phyloP scores from a whole-genome alignment of 1,140 invertebrate species.

The Saccostrea glomerata region DNA sequence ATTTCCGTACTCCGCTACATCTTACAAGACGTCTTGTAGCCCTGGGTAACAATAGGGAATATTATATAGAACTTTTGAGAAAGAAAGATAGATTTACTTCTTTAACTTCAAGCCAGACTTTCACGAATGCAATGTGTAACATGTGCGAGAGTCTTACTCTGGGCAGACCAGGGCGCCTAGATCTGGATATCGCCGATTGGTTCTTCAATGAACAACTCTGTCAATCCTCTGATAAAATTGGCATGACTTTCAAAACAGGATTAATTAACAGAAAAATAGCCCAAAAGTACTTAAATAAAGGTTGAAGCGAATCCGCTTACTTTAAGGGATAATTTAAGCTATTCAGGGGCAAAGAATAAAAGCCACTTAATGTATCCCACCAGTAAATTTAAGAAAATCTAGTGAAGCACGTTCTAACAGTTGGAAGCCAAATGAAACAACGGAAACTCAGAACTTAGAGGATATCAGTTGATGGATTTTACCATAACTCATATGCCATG shows the following conservation, averaged over 20 bases:
- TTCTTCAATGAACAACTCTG: background rate
- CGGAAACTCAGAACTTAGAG: no score
- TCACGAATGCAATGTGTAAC: background rate
- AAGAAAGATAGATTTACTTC: conserved; percentile 29
- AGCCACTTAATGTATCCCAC: no score
- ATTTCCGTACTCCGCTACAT: background rate
- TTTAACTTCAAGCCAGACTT: conserved; percentile 5
- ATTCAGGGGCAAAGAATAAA: no score
- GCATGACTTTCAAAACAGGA: background rate
- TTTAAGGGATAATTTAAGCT: no score
- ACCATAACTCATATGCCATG: no score
- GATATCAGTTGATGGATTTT: no score
- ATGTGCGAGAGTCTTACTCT: conserved; percentile 28
- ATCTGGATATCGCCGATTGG: background rate
- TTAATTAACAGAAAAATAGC: background rate
- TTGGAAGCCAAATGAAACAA: no score
- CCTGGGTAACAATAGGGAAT: background rate
- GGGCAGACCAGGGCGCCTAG: background rate
- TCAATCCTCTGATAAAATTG: background rate
- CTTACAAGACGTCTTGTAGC: background rate
- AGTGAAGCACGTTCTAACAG: no score
- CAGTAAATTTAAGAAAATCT: no score
- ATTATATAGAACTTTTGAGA: conserved; percentile 21
- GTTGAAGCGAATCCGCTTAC: background rate
- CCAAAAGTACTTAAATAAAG: background rate